phyloP scores from a whole-genome alignment of 2,888 invertebrate genomes.

The Sarcophaga subvicina region DNA sequence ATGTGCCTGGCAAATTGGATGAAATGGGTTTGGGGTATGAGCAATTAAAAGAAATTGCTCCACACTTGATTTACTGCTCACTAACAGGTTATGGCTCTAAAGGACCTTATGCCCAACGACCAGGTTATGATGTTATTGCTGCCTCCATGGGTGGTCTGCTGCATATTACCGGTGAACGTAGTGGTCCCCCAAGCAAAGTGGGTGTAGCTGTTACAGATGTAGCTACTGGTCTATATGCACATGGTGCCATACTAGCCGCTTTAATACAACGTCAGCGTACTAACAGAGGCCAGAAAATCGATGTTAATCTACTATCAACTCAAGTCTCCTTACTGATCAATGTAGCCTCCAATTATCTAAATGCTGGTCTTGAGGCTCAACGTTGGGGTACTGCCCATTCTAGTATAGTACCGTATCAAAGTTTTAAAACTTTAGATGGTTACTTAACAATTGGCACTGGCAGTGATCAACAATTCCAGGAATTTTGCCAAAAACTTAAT shows the following conservation, averaged over 20 bases:
- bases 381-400: conserved; percentile 97
- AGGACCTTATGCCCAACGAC: conserved; percentile 92
- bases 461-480: conserved; percentile 90
- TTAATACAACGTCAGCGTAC: conserved; percentile 89
- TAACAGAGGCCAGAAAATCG: conserved; percentile 94
- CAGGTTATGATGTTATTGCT: conserved; percentile 98
- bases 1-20: conserved; percentile 93
- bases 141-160: conserved; percentile 95
- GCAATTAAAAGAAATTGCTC: conserved; percentile 86
- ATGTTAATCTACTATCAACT: conserved; percentile 96
- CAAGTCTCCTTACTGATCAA: conserved; percentile 95
- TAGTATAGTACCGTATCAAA: conserved; percentile 97
- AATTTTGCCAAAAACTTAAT: conserved; percentile 86
- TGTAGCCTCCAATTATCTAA: conserved; percentile 94
- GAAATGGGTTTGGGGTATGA: conserved; percentile 91
- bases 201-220: conserved; percentile 97
- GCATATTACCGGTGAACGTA: conserved; percentile 92
- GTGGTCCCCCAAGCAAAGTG: conserved; percentile 93
- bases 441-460: conserved; percentile 94
- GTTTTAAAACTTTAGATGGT: conserved; percentile 91
- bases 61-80: conserved; percentile 94
- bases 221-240: conserved; percentile 97
- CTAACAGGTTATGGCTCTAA: conserved; percentile 94
- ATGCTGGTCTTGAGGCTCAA: conserved; percentile 89
- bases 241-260: conserved; percentile 97